Percentiles rank a stretch among this genome's conserved stretches.
phyloP scores from a whole-genome alignment of 2,113 vertebrate genomes.

The Indicator maculatus region DNA sequence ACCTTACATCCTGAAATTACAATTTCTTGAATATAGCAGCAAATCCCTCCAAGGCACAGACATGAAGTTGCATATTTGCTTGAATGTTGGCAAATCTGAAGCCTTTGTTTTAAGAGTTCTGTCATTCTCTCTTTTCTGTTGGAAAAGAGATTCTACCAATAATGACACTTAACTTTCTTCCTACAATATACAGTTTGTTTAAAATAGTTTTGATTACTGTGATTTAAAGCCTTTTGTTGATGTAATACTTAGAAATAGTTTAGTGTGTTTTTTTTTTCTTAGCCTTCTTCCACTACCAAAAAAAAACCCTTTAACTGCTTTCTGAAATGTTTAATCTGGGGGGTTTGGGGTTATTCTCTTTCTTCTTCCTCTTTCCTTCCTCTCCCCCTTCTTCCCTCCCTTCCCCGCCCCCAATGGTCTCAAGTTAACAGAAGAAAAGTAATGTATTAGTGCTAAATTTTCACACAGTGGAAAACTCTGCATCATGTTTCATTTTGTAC shows the following conservation, averaged over 20 bases:
- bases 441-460: background rate
- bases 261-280: background rate
- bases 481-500: background rate
- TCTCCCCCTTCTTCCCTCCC: too few species aligned
- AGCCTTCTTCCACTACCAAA: background rate
- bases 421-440: background rate
- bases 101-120: background rate
- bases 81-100: constrained; percentile 18
- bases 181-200: background rate
- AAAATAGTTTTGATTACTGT: background rate
- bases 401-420: background rate
- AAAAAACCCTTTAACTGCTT: background rate
- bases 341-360: background rate
- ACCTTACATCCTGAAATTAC: background rate
- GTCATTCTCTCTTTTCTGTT: background rate
- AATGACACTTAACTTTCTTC: background rate
- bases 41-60: background rate
- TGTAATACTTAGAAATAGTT: background rate
- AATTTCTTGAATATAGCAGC: background rate
- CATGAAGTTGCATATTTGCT: background rate
- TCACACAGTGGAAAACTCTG: background rate
- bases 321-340: background rate
- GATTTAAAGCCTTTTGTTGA: background rate
- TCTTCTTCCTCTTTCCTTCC: background rate
- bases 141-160: background rate